Conservation (phyloP, 1,140 invertebrate genomes). For the Sycophaga agraensis region DNA sequence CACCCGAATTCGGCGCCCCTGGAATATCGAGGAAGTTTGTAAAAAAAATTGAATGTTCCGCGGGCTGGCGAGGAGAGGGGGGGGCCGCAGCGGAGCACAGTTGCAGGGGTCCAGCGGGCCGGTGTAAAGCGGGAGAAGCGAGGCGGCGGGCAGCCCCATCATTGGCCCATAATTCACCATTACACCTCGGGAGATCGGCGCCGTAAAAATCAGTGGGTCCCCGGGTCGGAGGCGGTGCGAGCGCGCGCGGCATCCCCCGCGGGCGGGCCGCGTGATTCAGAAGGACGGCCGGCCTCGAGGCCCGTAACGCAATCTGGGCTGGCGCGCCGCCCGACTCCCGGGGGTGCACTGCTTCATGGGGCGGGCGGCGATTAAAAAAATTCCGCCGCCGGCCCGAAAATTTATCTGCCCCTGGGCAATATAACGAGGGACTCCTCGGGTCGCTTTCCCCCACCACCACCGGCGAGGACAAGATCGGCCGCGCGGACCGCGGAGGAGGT, state of each 20-base stretch:
- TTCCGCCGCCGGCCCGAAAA: constrained; percentile 28
- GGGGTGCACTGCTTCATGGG: constrained; percentile 48
- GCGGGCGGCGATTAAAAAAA: constrained; percentile 27
- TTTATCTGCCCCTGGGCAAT: constrained; percentile 44
- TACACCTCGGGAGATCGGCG: background rate
- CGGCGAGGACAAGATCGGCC: too few relatives aligned
- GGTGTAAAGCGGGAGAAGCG: too few relatives aligned
- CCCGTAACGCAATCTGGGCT: background rate
- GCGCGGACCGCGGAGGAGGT: too few relatives aligned
- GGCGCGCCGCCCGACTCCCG: constrained; percentile 29
- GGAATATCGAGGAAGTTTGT: too few relatives aligned
- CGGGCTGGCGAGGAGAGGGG: too few relatives aligned
- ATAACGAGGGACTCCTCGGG: constrained; percentile 27
- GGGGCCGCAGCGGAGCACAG: too few relatives aligned
- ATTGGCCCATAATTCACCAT: constrained; percentile 17
- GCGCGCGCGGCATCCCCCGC: too few relatives aligned
- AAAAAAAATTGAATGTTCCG: too few relatives aligned
- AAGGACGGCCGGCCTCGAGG: constrained; percentile 43
- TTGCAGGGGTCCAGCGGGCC: too few relatives aligned
- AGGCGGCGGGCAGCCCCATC: too few relatives aligned
- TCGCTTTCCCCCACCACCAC: background rate
- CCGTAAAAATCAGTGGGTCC: background rate
- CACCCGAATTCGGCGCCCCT: too few relatives aligned
- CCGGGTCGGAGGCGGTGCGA: too few relatives aligned
- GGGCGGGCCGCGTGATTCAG: constrained; percentile 52